These are phyloP conservation scores for Penaeus vannamei DNA, from an alignment of 1,140 invertebrate species.

Conservation along the genomic window DNA sequence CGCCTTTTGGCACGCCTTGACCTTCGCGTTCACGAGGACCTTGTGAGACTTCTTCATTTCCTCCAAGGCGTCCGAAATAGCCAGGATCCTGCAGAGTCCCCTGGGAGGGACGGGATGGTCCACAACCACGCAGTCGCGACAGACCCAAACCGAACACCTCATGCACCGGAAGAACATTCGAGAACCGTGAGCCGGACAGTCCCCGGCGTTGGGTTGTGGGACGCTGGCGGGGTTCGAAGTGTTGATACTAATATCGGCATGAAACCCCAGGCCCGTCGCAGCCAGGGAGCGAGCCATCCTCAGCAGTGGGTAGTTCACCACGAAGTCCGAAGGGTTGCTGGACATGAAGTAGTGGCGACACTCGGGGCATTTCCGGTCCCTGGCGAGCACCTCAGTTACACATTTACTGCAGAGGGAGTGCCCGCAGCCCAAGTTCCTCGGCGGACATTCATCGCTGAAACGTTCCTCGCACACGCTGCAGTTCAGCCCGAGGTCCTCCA, in stretches of 20 bases:
- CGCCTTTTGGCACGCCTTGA: no score
- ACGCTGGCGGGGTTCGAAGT: not conserved
- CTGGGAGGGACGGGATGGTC: not conserved
- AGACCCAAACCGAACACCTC: not conserved
- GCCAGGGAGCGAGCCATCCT: no score
- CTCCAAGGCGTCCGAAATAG: not conserved
- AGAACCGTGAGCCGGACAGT: not conserved
- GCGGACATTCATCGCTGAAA: not conserved
- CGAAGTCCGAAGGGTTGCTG: not conserved
- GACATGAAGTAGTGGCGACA: not conserved
- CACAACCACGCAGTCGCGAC: constrained; percentile 17
- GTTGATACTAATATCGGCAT: no score
- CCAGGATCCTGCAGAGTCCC: not conserved
- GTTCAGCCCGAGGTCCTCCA: not conserved
- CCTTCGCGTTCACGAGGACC: no score
- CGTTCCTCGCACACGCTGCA: not conserved
- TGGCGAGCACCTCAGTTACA: not conserved
- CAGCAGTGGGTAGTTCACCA: not conserved
- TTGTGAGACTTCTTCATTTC: not conserved
- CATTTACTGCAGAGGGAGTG: constrained; percentile 4
- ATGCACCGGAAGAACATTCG: not conserved
- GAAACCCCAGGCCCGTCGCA: not conserved
- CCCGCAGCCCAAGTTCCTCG: not conserved
- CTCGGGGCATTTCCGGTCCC: not conserved
- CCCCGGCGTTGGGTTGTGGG: not conserved